These are phyloP conservation scores for Harpegnathos saltator DNA, from an alignment of 1,140 invertebrate species.

Conservation along the genomic window DNA sequence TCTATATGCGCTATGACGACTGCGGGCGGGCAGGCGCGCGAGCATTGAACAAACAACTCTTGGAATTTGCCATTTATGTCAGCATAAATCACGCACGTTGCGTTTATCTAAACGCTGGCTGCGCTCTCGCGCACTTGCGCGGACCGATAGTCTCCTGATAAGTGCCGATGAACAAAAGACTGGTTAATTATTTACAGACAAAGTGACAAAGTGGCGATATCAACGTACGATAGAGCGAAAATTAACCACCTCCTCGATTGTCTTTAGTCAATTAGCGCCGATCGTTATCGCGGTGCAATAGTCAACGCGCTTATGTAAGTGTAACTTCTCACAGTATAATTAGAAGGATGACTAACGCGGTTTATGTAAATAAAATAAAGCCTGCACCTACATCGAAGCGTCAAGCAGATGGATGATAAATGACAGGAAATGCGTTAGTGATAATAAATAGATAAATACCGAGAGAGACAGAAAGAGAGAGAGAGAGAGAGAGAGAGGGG, in stretches of 20 bases:
- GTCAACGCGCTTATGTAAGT: slow-evolving; percentile 28
- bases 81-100: slow-evolving; percentile 61
- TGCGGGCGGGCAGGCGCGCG: background rate
- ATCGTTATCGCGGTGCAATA: slow-evolving; percentile 17
- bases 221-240: slow-evolving; percentile 32
- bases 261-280: slow-evolving; percentile 30
- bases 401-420: background rate
- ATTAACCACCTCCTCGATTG: slow-evolving; percentile 9
- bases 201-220: slow-evolving; percentile 40
- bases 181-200: slow-evolving; percentile 50
- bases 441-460: background rate
- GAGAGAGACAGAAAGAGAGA: background rate
- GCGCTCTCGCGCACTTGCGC: slow-evolving; percentile 16
- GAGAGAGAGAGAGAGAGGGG: no score
- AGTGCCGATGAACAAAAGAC: slow-evolving; percentile 41
- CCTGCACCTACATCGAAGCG: background rate
- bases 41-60: slow-evolving; percentile 66
- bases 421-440: background rate
- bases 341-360: background rate
- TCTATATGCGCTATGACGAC: slow-evolving; percentile 60
- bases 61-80: slow-evolving; percentile 72
- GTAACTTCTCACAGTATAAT: slow-evolving; percentile 23
- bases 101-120: slow-evolving; percentile 30
- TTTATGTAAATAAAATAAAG: slow-evolving; percentile 11
- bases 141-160: slow-evolving; percentile 51